Evolutionary conservation across 2,888 invertebrate species (phyloP).

Genomic region (Polietes domitor): DNA sequence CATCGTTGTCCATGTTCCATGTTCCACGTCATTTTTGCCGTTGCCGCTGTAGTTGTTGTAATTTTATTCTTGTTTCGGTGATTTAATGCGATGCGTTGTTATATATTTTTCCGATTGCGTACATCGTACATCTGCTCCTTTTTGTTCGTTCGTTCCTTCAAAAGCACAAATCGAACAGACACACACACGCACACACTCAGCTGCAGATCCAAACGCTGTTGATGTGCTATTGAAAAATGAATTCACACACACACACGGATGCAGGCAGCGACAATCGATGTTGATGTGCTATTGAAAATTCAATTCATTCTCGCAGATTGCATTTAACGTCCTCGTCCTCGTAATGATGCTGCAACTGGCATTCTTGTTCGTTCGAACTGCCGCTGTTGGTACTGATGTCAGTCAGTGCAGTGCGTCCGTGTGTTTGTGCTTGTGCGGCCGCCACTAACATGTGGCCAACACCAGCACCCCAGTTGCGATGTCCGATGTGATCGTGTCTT

Average conservation of each 20-base stretch:
- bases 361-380: slow-evolving; percentile 48
- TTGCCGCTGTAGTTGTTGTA: neutral
- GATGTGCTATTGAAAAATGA: slow-evolving; percentile 35
- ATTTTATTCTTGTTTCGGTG: slow-evolving; percentile 60
- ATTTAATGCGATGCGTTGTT: slow-evolving; percentile 60
- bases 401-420: too few relatives aligned
- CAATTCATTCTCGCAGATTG: slow-evolving; percentile 56
- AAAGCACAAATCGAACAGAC: slow-evolving; percentile 31
- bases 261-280: slow-evolving; percentile 4
- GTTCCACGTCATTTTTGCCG: neutral
- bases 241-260: slow-evolving; percentile 50
- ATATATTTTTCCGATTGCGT: slow-evolving; percentile 47
- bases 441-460: slow-evolving; percentile 58
- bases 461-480: slow-evolving; percentile 41
- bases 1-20: slow-evolving; percentile 49
- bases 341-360: slow-evolving; percentile 51
- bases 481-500: slow-evolving; percentile 62
- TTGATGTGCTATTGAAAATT: slow-evolving; percentile 35
- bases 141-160: slow-evolving; percentile 3
- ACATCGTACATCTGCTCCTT: slow-evolving; percentile 61
- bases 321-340: slow-evolving; percentile 60
- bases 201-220: neutral
- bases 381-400: slow-evolving; percentile 32
- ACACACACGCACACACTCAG: neutral
- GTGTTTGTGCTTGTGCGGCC: slow-evolving; percentile 43